Evolutionary conservation across 1,140 invertebrate species (phyloP).

Genomic region (Alviniconcha marisindica): DNA sequence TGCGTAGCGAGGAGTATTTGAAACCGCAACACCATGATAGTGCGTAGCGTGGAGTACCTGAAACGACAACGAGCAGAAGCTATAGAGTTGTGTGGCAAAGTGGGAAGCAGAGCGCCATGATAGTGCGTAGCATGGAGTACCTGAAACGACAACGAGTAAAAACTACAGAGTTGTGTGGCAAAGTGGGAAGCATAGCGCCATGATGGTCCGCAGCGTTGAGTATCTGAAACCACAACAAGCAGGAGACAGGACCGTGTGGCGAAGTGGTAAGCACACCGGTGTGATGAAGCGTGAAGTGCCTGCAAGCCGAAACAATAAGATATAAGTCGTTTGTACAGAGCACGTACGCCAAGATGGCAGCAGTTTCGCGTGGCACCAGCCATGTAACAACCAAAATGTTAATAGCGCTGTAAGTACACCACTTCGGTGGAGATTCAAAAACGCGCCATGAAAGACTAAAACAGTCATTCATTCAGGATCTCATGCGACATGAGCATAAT

Average conservation of each 20-base stretch:
- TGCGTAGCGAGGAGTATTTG: too few species aligned
- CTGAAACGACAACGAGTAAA: conserved; percentile 78
- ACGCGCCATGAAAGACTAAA: too few species aligned
- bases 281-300: too few species aligned
- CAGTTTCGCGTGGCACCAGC: too few species aligned
- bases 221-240: conserved; percentile 78
- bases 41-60: conserved; percentile 75
- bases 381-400: too few species aligned
- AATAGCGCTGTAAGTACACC: too few species aligned
- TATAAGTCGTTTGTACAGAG: too few species aligned
- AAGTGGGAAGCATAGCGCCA: conserved; percentile 77
- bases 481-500: too few species aligned
- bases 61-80: conserved; percentile 74
- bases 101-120: too few species aligned
- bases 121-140: conserved; percentile 70
- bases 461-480: too few species aligned
- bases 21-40: conserved; percentile 80
- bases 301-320: conserved; percentile 63
- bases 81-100: conserved; percentile 80
- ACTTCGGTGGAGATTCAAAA: too few species aligned
- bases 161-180: conserved; percentile 79
- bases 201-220: conserved; percentile 73
- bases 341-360: too few species aligned
- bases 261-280: conserved; percentile 77
- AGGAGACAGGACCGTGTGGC: conserved; percentile 76